phyloP scores from a whole-genome alignment of 2,888 invertebrate genomes.

The Sympetrum striolatum region DNA sequence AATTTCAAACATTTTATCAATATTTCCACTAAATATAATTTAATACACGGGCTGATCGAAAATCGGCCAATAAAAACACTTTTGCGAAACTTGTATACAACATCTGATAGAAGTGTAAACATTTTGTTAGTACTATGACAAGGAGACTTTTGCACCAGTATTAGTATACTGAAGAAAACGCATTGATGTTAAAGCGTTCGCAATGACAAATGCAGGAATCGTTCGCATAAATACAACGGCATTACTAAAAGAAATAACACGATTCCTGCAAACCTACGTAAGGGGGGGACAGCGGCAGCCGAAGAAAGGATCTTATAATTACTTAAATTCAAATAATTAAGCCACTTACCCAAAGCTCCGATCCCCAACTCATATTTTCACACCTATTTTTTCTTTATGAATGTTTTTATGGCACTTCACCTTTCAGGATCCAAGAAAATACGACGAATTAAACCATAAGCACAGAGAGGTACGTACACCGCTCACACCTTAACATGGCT shows the following conservation, averaged over 20 bases:
- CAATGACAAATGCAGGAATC: neutral
- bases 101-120: neutral
- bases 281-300: neutral
- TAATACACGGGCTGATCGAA: no score
- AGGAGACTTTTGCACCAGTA: neutral
- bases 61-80: neutral
- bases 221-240: neutral
- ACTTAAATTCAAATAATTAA: neutral
- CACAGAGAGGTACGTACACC: neutral
- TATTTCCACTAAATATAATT: no score
- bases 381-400: slow-evolving; percentile 7
- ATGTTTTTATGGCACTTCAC: slow-evolving; percentile 39
- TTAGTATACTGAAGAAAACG: neutral
- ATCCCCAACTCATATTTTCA: slow-evolving; percentile 70
- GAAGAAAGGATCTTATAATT: neutral
- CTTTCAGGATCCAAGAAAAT: slow-evolving; percentile 30
- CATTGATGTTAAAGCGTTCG: neutral
- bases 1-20: no score
- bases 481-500: slow-evolving; percentile 41
- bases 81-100: neutral
- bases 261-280: neutral
- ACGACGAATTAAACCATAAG: slow-evolving; percentile 36
- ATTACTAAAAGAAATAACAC: neutral
- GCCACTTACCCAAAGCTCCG: slow-evolving; percentile 72
- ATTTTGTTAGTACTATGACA: neutral